A percentile compares a stretch with the other conserved stretches of the same genome.
phyloP scores from a whole-genome alignment of 2,888 invertebrate genomes.

The Polietes domitor region DNA sequence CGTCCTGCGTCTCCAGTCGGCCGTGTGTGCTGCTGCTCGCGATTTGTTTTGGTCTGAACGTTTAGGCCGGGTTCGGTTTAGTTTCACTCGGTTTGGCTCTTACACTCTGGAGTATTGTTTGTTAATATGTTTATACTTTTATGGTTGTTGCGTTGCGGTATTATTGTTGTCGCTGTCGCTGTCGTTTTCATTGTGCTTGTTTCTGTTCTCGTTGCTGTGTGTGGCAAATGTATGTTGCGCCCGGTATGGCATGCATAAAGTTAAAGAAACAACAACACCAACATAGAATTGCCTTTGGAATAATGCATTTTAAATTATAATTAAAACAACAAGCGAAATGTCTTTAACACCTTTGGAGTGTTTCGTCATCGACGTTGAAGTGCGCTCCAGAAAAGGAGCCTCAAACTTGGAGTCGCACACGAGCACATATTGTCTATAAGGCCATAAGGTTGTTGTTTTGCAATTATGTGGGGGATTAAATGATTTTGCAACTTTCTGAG shows the following conservation, averaged over 20 bases:
- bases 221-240: conserved; percentile 46
- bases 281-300: conserved; percentile 24
- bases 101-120: conserved; percentile 66
- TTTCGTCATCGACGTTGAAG: neutral
- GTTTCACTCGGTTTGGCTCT: conserved; percentile 39
- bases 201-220: conserved; percentile 6
- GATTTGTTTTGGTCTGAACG: neutral
- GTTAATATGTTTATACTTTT: conserved; percentile 67
- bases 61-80: neutral
- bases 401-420: neutral
- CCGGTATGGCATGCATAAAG: conserved; percentile 53
- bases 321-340: conserved; percentile 1
- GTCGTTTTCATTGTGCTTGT: conserved; percentile 16
- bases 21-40: conserved; percentile 20
- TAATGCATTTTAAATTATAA: conserved; percentile 29
- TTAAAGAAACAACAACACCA: conserved; percentile 35
- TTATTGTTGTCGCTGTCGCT: conserved; percentile 48
- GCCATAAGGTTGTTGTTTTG: too few relatives aligned
- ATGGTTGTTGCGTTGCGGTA: conserved; percentile 64
- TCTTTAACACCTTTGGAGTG: conserved; percentile 25
- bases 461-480: too few relatives aligned
- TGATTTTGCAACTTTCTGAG: too few relatives aligned
- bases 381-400: neutral
- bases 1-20: too few relatives aligned
- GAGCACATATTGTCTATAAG: too few relatives aligned